Percentiles rank a stretch among this genome's conserved stretches.
These are phyloP conservation scores for Oligia strigilis DNA, from an alignment of 2,888 invertebrate species.

Conservation along the genomic window DNA sequence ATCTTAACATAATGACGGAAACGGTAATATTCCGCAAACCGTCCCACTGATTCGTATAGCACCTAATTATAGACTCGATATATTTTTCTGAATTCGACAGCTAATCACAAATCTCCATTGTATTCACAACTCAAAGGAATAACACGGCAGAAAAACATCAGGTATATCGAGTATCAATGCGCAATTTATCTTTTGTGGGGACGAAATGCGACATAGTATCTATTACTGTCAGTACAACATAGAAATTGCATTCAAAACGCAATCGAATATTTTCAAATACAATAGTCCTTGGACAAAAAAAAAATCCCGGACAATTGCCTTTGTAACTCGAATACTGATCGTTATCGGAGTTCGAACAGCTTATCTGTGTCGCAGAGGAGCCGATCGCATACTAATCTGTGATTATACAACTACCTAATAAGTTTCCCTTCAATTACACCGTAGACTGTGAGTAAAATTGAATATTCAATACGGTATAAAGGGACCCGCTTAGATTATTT, in stretches of 20 bases:
- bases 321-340: slow-evolving; percentile 88
- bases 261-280: slow-evolving; percentile 85
- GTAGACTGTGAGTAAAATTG: slow-evolving; percentile 68
- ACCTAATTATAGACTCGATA: slow-evolving; percentile 68
- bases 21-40: slow-evolving; percentile 41
- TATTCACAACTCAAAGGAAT: slow-evolving; percentile 69
- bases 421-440: slow-evolving; percentile 84
- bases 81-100: slow-evolving; percentile 66
- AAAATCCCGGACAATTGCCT: slow-evolving; percentile 85
- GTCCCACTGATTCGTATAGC: slow-evolving; percentile 40
- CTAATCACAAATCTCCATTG: slow-evolving; percentile 81
- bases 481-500: slow-evolving; percentile 48
- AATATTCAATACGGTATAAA: slow-evolving; percentile 65
- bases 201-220: slow-evolving; percentile 82
- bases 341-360: slow-evolving; percentile 85
- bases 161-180: slow-evolving; percentile 88
- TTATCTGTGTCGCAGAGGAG: slow-evolving; percentile 85
- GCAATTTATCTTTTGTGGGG: slow-evolving; percentile 86
- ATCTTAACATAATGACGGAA: slow-evolving; percentile 15
- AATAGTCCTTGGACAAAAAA: slow-evolving; percentile 77
- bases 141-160: slow-evolving; percentile 82
- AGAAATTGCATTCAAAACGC: slow-evolving; percentile 86
- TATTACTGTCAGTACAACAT: slow-evolving; percentile 82
- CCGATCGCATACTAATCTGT: slow-evolving; percentile 84
- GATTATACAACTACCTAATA: slow-evolving; percentile 80